Base-by-base conservation (phyloP, 37 sponge, comb jelly and placozoan species). In the Hexactinellida sp. region DNA sequence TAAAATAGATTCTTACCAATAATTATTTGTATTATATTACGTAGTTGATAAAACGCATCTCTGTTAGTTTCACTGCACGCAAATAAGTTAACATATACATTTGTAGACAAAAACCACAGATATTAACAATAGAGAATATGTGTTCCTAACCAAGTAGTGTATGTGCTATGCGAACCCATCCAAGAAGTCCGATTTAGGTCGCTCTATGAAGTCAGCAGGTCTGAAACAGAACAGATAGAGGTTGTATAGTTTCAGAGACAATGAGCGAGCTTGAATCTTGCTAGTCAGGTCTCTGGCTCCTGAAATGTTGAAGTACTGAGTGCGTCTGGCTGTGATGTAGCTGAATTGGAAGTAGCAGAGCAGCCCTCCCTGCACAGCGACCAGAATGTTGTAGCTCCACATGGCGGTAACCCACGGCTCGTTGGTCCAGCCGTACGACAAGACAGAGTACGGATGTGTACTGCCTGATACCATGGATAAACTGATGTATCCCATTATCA, bases 391-490 rank as follows among this genome's bases (percentile, higher is more conserved):
- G 76, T 63, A 63, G 5, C 32, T 63, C 76, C 76, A 63, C 76
- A 63, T 63, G 34, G 76, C 76, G 34, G 76, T 63, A 23, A 63
- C 76, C 76, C 76, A 63, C 5, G 76, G 76, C 76, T 63, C 76
- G 76, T 63, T 21, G 3, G 76, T n/a, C 76, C 76, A 63, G 3
- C 76, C 76, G 30, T 63, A 63, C 34, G 21, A 25, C 19, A 63
- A 63, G 21, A 63, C 76, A n/a, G 21, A 7, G 34, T 63, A 63
- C 34, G 76, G 76, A 63, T 63, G 76, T 63, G 76, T 23, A n/a
- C 25, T 63, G 1, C 30, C 76, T 63, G 76, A 23, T 23, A 28
- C 76, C 76, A 21, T 63, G 13, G 76, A 7, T 63, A 63, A 63
- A 63, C 76, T 28, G 76, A 63, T 63, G 76, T 63, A 63, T 10